Evolutionary conservation across 2,888 invertebrate species (phyloP).

Genomic region (Mesopsocus fuscifrons): DNA sequence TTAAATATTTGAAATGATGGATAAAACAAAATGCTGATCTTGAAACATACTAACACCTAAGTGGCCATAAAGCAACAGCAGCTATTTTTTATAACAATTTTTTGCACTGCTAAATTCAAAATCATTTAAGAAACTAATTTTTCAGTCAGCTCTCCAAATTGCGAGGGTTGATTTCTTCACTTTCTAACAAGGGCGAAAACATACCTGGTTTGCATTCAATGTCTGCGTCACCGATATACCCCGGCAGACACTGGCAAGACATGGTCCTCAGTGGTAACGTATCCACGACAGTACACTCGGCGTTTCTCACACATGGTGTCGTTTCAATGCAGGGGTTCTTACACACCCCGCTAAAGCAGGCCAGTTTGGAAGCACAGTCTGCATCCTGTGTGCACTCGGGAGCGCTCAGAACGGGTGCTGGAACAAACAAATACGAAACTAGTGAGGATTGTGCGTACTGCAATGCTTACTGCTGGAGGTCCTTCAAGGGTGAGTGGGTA

Average conservation of each 20-base stretch:
- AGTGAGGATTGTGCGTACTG: no score
- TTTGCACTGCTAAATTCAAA: no score
- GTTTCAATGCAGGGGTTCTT: slow-evolving; percentile 61
- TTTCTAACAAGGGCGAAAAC: no score
- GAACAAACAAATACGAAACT: slow-evolving; percentile 15
- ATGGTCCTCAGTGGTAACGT: slow-evolving; percentile 73
- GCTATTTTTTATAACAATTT: no score
- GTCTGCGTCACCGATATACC: slow-evolving; percentile 71
- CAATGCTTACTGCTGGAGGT: no score
- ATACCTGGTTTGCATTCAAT: slow-evolving; percentile 64
- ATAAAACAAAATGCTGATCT: no score
- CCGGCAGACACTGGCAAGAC: slow-evolving; percentile 68
- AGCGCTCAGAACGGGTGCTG: slow-evolving; percentile 31
- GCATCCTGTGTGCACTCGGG: slow-evolving; percentile 58
- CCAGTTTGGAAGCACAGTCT: slow-evolving; percentile 68
- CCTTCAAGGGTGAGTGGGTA: no score
- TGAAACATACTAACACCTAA: no score
- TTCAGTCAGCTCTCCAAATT: no score
- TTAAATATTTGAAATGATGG: slow-evolving; percentile 16
- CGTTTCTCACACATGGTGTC: slow-evolving; percentile 59
- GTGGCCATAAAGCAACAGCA: no score
- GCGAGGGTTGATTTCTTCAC: no score
- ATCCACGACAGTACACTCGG: slow-evolving; percentile 67
- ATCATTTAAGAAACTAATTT: no score
- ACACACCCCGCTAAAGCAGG: slow-evolving; percentile 62